phyloP scores from a whole-genome alignment of 2,113 vertebrate species.

The Serilophus lunatus region DNA sequence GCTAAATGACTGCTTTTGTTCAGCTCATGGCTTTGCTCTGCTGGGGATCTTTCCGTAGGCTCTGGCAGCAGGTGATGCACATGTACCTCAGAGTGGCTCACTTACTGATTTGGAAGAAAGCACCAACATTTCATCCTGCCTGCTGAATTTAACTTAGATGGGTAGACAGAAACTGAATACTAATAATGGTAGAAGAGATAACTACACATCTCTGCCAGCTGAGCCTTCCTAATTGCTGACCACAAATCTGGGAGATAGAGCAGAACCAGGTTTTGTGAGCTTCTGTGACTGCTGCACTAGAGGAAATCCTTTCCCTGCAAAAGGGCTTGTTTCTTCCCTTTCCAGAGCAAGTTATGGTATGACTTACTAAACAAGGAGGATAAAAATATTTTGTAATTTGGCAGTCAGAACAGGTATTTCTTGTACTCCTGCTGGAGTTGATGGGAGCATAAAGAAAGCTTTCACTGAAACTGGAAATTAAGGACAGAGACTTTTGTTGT shows the following conservation, averaged over 20 bases:
- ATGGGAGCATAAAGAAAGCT: background rate
- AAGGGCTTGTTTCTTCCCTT: background rate
- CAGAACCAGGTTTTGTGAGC: background rate
- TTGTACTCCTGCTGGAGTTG: background rate
- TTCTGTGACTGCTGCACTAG: background rate
- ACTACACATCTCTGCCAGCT: background rate
- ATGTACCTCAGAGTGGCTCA: rapidly evolving
- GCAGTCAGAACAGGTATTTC: background rate
- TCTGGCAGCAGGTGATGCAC: background rate
- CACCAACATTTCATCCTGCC: background rate
- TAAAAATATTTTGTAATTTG: background rate
- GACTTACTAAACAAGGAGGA: background rate
- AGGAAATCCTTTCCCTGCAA: background rate
- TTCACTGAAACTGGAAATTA: background rate
- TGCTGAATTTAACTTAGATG: background rate
- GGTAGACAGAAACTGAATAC: background rate
- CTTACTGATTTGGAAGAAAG: background rate
- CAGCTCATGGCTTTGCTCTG: background rate
- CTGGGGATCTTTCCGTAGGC: background rate
- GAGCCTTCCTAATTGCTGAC: background rate
- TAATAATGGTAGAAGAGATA: background rate
- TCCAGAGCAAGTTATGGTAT: background rate
- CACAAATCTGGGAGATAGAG: background rate
- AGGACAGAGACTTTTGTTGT: background rate
- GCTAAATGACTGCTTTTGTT: background rate